Conservation (phyloP, 2,797 vertebrate genomes). For the Sternarchorhynchus goeldii region DNA sequence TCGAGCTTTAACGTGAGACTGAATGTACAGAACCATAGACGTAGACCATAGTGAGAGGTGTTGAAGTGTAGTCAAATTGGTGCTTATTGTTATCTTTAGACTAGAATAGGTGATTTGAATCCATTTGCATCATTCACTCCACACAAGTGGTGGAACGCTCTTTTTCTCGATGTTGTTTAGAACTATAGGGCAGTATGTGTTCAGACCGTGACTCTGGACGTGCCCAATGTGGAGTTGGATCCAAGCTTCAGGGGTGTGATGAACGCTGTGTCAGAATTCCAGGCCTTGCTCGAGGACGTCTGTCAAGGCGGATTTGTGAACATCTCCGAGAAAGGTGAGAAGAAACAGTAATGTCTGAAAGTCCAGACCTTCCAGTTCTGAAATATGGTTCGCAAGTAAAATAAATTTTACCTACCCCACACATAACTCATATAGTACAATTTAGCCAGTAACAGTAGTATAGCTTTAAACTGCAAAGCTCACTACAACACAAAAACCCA, state of each 20-base stretch:
- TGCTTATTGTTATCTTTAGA: not conserved
- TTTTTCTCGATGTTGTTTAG: slow-evolving; percentile 53
- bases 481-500: no score
- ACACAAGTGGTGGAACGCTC: not conserved
- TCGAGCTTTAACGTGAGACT: not conserved
- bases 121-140: not conserved
- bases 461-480: no score
- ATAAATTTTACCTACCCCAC: no score
- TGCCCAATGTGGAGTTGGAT: slow-evolving; percentile 60
- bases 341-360: not conserved
- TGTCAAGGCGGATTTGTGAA: slow-evolving; percentile 73
- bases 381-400: not conserved
- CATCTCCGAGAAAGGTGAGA: slow-evolving; percentile 76
- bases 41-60: no score
- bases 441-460: no score
- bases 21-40: no score
- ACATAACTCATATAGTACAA: no score
- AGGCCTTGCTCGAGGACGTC: slow-evolving; percentile 73
- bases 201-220: slow-evolving; percentile 59
- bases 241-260: slow-evolving; percentile 62
- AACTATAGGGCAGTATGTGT: slow-evolving; percentile 66
- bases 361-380: not conserved
- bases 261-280: slow-evolving; percentile 72
- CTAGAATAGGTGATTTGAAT: not conserved
- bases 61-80: not conserved